Percentiles rank a stretch among this genome's conserved stretches.
These are phyloP conservation scores for Helicolenus hilgendorfi DNA, from an alignment of 2,797 vertebrate species.

Conservation along the genomic window DNA sequence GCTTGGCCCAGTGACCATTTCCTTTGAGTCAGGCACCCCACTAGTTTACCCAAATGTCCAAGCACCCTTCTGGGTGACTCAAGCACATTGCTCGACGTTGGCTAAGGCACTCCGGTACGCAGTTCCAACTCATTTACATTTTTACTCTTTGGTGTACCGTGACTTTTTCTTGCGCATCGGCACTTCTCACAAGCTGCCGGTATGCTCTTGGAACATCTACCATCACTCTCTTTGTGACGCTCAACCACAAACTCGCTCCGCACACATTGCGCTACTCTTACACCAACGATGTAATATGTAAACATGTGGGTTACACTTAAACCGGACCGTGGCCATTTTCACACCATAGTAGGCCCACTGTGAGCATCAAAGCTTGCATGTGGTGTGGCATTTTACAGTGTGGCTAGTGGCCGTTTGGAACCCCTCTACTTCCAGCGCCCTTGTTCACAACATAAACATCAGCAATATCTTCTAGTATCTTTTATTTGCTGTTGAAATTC, in stretches of 20 bases:
- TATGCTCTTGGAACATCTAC: too few relatives aligned
- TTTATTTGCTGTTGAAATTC: not conserved
- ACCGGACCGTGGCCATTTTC: not conserved
- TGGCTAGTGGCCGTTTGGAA: rapidly evolving
- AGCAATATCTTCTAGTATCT: not conserved
- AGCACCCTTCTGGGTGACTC: not conserved
- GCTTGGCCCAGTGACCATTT: not conserved
- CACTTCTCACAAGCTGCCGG: too few relatives aligned
- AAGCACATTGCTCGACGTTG: rapidly evolving
- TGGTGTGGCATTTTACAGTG: rapidly evolving
- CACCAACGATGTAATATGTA: not conserved
- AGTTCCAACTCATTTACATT: not conserved
- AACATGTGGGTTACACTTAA: not conserved
- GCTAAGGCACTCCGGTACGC: too few relatives aligned
- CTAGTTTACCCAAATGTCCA: not conserved
- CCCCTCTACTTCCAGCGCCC: not conserved
- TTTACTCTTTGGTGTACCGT: too few relatives aligned
- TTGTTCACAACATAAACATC: not conserved
- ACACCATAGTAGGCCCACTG: not conserved
- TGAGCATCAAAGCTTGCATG: too few relatives aligned
- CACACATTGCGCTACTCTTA: not conserved
- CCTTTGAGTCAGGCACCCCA: not conserved
- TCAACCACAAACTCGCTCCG: not conserved
- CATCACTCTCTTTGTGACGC: not conserved
- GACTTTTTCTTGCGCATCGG: too few relatives aligned